These are phyloP conservation scores for Sympetrum striolatum DNA, from an alignment of 2,888 invertebrate genomes.

Conservation along the genomic window DNA sequence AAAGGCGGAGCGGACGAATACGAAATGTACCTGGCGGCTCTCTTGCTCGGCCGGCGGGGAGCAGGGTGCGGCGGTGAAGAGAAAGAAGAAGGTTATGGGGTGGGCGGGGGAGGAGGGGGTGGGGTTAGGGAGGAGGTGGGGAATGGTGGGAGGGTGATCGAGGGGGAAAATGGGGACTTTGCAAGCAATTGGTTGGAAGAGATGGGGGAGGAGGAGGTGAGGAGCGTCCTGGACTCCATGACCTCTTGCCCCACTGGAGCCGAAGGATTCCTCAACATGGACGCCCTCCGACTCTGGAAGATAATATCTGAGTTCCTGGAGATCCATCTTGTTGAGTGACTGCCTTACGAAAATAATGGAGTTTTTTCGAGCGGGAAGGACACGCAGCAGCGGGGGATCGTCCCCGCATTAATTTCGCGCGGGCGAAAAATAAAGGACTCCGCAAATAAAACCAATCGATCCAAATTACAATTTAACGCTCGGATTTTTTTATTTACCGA, in stretches of 20 bases:
- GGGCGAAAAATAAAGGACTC: no score
- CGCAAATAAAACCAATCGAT: no score
- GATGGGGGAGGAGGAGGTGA: neutral
- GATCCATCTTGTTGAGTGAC: slow-evolving; percentile 4
- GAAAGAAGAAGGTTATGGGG: neutral
- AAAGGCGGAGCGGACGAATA: neutral
- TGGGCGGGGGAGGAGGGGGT: neutral
- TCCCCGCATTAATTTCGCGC: no score
- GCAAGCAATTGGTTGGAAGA: neutral
- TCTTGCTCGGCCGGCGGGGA: neutral
- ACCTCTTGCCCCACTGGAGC: slow-evolving; percentile 41
- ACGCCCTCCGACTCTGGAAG: neutral
- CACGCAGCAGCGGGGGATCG: no score
- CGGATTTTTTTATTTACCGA: no score
- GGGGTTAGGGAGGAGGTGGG: neutral
- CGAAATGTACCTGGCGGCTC: slow-evolving; percentile 11
- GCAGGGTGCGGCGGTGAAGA: neutral
- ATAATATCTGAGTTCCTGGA: neutral
- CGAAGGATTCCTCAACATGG: slow-evolving; percentile 24
- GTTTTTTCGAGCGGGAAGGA: neutral
- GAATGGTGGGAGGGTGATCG: no score
- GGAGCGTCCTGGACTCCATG: neutral
- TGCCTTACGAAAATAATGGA: neutral
- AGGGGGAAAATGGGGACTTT: no score
- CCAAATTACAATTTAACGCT: no score